Percentiles rank a stretch among this genome's conserved stretches.
These are phyloP conservation scores for Scaptomyza cyrtandrae DNA, from an alignment of 2,888 invertebrate species.

Conservation along the genomic window DNA sequence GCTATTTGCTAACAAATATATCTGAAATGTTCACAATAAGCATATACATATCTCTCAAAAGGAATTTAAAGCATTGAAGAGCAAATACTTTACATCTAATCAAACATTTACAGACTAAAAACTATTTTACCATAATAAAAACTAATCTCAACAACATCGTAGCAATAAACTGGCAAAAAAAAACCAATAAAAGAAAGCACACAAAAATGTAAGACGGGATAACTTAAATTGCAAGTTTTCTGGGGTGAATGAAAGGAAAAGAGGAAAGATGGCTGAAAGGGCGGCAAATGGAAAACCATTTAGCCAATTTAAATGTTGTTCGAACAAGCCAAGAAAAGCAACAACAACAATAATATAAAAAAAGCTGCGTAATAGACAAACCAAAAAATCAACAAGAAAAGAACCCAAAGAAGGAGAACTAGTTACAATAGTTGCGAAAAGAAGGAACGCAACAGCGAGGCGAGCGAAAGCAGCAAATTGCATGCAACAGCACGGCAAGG, in stretches of 20 bases:
- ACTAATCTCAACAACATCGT: slow-evolving; percentile 24
- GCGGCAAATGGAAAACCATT: slow-evolving; percentile 64
- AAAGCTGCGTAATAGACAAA: slow-evolving; percentile 49
- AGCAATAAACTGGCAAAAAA: slow-evolving; percentile 27
- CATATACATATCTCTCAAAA: not conserved
- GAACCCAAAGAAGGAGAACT: slow-evolving; percentile 18
- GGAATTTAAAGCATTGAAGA: slow-evolving; percentile 2
- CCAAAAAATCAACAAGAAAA: slow-evolving; percentile 60
- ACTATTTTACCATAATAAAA: slow-evolving; percentile 33
- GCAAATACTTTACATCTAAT: slow-evolving; percentile 11
- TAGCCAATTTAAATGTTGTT: slow-evolving; percentile 74
- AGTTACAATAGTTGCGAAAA: slow-evolving; percentile 40
- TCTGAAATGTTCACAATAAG: not conserved
- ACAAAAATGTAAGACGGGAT: slow-evolving; percentile 9
- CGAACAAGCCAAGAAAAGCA: slow-evolving; percentile 53
- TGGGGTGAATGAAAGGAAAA: not conserved
- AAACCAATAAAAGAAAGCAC: slow-evolving; percentile 5
- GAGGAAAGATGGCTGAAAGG: not conserved
- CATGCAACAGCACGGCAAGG: slow-evolving; percentile 58
- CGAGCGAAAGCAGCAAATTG: slow-evolving; percentile 53
- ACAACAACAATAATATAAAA: slow-evolving; percentile 14
- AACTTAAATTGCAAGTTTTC: not conserved
- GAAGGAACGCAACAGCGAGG: slow-evolving; percentile 25
- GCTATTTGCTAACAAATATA: no score
- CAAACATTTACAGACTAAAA: slow-evolving; percentile 41